A percentile compares a stretch with the other conserved stretches of the same genome.
Evolutionary conservation across 2,888 invertebrate genomes (phyloP).

Genomic region (Scaptodrosophila latifasciaeformis): DNA sequence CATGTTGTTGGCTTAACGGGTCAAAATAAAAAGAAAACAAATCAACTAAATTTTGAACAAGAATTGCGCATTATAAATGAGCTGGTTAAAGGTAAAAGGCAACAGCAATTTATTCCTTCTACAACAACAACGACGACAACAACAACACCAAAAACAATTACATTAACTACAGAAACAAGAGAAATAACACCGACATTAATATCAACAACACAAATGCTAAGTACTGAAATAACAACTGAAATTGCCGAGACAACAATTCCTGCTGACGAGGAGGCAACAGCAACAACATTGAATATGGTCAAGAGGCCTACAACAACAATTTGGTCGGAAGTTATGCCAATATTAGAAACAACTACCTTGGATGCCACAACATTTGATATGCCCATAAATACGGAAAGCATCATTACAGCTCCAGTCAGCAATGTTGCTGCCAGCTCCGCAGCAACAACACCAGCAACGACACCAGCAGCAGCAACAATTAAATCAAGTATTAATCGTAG

Average conservation of each 20-base stretch:
- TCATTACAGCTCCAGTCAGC: slow-evolving; percentile 28
- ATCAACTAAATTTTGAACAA: slow-evolving; percentile 60
- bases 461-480: slow-evolving; percentile 26
- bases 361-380: slow-evolving; percentile 3
- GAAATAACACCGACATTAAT: slow-evolving; percentile 21
- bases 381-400: slow-evolving; percentile 1
- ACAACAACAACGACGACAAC: slow-evolving; percentile 17
- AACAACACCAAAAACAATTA: slow-evolving; percentile 12
- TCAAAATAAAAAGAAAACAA: slow-evolving; percentile 22
- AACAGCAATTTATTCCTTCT: slow-evolving; percentile 1
- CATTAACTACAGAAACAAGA: too few relatives aligned
- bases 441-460: slow-evolving; percentile 17
- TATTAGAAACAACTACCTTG: slow-evolving; percentile 25
- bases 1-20: neutral
- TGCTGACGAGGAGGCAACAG: neutral
- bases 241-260: slow-evolving; percentile 16
- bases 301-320: too few relatives aligned
- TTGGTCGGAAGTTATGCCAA: slow-evolving; percentile 61
- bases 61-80: slow-evolving; percentile 71
- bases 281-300: too few relatives aligned
- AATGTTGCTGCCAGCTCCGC: slow-evolving; percentile 19
- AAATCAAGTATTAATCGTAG: slow-evolving; percentile 64
- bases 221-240: slow-evolving; percentile 1
- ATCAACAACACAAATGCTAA: slow-evolving; percentile 7
- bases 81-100: slow-evolving; percentile 66